Evolutionary conservation across 2,888 invertebrate genomes (phyloP).

Genomic region (Dryobota labecula): DNA sequence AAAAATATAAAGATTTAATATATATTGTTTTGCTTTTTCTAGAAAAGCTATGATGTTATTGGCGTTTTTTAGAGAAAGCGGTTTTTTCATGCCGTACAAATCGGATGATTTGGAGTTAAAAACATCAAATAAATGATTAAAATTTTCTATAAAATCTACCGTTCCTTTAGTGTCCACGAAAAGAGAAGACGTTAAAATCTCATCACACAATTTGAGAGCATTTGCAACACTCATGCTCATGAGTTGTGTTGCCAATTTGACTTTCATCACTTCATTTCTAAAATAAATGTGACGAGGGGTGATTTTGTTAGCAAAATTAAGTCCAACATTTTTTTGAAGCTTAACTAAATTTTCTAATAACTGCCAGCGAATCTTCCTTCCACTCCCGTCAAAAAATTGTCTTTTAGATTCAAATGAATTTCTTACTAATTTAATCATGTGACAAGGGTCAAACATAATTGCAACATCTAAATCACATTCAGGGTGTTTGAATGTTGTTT

Average conservation of each 20-base stretch:
- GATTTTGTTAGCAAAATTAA: conserved; percentile 52
- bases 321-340: conserved; percentile 39
- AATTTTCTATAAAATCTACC: conserved; percentile 31
- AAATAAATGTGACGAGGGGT: conserved; percentile 41
- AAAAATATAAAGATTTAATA: conserved; percentile 7
- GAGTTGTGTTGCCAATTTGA: conserved; percentile 53
- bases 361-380: conserved; percentile 28
- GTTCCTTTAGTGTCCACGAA: conserved; percentile 36
- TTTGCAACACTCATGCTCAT: conserved; percentile 58
- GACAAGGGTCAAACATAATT: conserved; percentile 22
- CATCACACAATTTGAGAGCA: conserved; percentile 41
- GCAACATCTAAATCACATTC: conserved; percentile 23
- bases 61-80: conserved; percentile 5
- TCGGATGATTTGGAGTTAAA: conserved; percentile 12
- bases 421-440: conserved; percentile 37
- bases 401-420: conserved; percentile 43
- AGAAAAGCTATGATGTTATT: conserved; percentile 24
- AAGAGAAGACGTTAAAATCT: conserved; percentile 19
- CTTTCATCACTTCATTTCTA: conserved; percentile 55
- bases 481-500: conserved; percentile 58
- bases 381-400: conserved; percentile 22
- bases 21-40: conserved; percentile 21
- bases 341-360: conserved; percentile 23
- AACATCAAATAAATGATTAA: conserved; percentile 41
- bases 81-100: conserved; percentile 21